Evolutionary conservation across 1,140 invertebrate genomes (phyloP).

Genomic region (Ridgeia piscesae): DNA sequence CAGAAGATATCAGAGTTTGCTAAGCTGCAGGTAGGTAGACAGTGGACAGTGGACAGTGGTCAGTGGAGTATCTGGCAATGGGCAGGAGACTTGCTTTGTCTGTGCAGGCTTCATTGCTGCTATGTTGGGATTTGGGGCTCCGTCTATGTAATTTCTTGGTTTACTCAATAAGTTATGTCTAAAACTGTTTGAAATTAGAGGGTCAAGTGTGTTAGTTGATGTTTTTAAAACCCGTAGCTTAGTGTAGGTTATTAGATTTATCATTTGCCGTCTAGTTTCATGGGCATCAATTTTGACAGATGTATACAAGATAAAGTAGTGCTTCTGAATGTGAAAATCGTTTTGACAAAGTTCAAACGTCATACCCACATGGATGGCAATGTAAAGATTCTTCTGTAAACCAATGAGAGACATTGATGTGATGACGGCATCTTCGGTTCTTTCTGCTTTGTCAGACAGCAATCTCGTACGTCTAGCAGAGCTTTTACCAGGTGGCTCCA

Average conservation of each 20-base stretch:
- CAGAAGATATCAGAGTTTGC: not conserved
- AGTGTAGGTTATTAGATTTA: not conserved
- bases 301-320: not conserved
- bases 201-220: not conserved
- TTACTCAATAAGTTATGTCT: not conserved
- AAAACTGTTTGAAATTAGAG: not conserved
- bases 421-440: not conserved
- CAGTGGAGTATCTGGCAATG: no score
- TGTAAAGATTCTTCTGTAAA: not conserved
- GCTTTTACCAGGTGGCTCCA: not conserved
- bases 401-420: not conserved
- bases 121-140: not conserved
- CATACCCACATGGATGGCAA: not conserved
- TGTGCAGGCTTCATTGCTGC: not conserved
- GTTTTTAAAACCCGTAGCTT: not conserved
- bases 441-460: not conserved
- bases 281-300: not conserved
- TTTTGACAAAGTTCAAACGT: not conserved
- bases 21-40: not conserved
- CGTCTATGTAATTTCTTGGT: constrained; percentile 1
- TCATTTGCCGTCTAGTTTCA: not conserved
- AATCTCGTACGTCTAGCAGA: not conserved
- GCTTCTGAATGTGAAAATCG: not conserved
- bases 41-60: not conserved
- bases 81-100: not conserved